Conservation (phyloP, 2,888 invertebrate species). For the Vesta saturnalis region DNA sequence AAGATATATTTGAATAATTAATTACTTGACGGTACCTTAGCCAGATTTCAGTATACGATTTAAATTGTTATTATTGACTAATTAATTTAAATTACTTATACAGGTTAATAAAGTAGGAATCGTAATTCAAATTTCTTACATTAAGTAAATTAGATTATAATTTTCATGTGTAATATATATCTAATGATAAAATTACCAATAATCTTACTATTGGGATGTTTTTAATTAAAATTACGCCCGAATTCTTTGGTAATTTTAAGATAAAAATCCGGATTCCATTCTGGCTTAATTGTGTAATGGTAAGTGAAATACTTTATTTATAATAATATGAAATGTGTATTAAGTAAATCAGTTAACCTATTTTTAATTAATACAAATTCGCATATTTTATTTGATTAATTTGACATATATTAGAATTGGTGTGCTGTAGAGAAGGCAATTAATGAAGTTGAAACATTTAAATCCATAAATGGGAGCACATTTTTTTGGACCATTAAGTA, state of each 20-base stretch:
- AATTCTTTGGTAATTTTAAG: background rate
- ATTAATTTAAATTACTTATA: background rate
- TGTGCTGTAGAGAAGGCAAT: background rate
- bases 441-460: background rate
- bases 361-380: background rate
- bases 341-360: background rate
- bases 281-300: background rate
- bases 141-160: slow-evolving; percentile 1
- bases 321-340: background rate
- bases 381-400: background rate
- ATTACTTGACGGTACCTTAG: slow-evolving; percentile 1
- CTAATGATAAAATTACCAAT: background rate
- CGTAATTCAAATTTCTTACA: background rate
- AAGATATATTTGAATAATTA: slow-evolving; percentile 16
- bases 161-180: background rate
- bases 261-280: slow-evolving; percentile 9
- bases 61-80: background rate
- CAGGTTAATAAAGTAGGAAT: background rate
- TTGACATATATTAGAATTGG: too few species aligned
- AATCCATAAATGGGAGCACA: background rate
- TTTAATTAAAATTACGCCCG: background rate
- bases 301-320: background rate
- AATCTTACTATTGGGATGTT: background rate
- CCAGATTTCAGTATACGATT: background rate
- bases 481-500: too few species aligned